Conservation (phyloP, 2,113 vertebrate species). For the Xiphias gladius region DNA sequence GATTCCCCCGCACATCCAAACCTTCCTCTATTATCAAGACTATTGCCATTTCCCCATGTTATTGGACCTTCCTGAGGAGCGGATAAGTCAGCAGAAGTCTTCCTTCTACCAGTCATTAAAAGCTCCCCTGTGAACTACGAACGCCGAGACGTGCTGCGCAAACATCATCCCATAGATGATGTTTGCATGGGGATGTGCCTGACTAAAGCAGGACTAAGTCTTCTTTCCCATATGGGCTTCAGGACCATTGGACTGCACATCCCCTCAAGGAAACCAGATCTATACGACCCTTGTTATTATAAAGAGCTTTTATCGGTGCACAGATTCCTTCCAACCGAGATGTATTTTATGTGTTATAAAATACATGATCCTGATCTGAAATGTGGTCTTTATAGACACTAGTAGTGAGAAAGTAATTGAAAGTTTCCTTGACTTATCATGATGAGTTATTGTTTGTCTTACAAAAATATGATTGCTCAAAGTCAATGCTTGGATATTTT, state of each 20-base stretch:
- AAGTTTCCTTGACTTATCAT: too few relatives aligned
- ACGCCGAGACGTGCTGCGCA: slow-evolving; percentile 86
- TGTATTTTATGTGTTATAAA: slow-evolving; percentile 84
- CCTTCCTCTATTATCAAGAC: slow-evolving; percentile 84
- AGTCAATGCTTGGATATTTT: too few relatives aligned
- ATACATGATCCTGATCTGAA: slow-evolving; percentile 71
- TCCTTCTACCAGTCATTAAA: slow-evolving; percentile 91
- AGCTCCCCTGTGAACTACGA: slow-evolving; percentile 86
- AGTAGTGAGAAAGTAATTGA: too few relatives aligned
- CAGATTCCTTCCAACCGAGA: slow-evolving; percentile 82
- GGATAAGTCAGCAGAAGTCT: slow-evolving; percentile 66
- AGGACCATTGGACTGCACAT: slow-evolving; percentile 67
- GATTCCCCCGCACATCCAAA: too few relatives aligned
- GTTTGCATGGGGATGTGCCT: slow-evolving; percentile 87
- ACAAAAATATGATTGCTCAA: too few relatives aligned
- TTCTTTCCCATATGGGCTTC: slow-evolving; percentile 73
- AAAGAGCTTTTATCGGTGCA: slow-evolving; percentile 87
- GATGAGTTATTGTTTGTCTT: too few relatives aligned
- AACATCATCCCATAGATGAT: slow-evolving; percentile 73
- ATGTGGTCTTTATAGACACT: slow-evolving; percentile 48
- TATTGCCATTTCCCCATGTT: slow-evolving; percentile 85
- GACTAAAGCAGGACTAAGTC: slow-evolving; percentile 75
- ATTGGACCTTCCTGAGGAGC: slow-evolving; percentile 75
- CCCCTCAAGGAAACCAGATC: slow-evolving; percentile 47
- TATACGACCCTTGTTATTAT: slow-evolving; percentile 84